These are phyloP conservation scores for Agrotis exclamationis DNA, from an alignment of 2,888 invertebrate genomes.

Conservation along the genomic window DNA sequence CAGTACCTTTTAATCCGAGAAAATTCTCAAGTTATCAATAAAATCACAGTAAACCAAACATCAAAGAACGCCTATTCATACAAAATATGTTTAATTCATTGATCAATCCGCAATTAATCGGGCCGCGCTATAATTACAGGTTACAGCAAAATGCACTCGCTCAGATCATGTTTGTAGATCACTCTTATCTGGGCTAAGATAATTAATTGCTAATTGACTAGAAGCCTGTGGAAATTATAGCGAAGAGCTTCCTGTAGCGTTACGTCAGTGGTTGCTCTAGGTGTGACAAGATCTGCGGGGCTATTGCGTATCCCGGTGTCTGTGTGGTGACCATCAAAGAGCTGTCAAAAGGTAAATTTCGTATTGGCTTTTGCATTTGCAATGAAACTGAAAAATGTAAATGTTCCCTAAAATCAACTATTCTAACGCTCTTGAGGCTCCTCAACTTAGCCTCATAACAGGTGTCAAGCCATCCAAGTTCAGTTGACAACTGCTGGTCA, in stretches of 20 bases:
- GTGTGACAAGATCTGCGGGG: slow-evolving; percentile 28
- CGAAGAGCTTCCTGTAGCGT: slow-evolving; percentile 45
- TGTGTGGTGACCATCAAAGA: too few species aligned
- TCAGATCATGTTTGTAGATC: slow-evolving; percentile 58
- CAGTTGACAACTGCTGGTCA: too few species aligned
- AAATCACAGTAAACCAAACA: slow-evolving; percentile 15
- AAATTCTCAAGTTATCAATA: not conserved
- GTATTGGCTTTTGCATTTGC: too few species aligned
- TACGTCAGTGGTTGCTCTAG: slow-evolving; percentile 33
- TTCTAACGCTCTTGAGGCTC: too few species aligned
- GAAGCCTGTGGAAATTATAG: slow-evolving; percentile 50
- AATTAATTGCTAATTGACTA: slow-evolving; percentile 63
- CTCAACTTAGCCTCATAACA: too few species aligned
- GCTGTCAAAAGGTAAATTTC: too few species aligned
- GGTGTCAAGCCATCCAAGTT: too few species aligned
- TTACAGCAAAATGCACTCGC: slow-evolving; percentile 70
- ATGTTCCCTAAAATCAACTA: too few species aligned
- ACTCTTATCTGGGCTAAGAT: slow-evolving; percentile 57
- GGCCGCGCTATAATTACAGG: slow-evolving; percentile 56
- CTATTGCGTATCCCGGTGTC: too few species aligned
- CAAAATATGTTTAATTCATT: slow-evolving; percentile 57
- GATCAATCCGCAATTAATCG: slow-evolving; percentile 64
- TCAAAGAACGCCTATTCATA: slow-evolving; percentile 22
- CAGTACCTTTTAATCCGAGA: too few species aligned
- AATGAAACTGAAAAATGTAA: too few species aligned